Conservation (phyloP, 2,113 vertebrate species). For the Nerophis lumbriciformis region DNA sequence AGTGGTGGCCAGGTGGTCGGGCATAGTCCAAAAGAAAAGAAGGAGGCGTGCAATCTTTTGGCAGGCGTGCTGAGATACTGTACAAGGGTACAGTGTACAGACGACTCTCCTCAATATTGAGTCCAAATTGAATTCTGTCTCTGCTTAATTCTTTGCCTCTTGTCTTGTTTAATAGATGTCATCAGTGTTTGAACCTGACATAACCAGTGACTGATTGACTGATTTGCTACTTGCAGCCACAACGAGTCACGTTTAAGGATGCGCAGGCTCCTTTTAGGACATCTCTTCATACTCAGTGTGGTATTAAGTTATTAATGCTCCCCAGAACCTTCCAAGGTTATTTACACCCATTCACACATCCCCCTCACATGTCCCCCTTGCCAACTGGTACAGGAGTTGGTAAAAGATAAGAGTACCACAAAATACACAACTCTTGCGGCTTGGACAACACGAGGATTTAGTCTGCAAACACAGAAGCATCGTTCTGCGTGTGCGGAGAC, state of each 20-base stretch:
- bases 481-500: constrained; percentile 45
- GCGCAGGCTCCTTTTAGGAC: constrained; percentile 29
- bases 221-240: neutral
- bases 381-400: constrained; percentile 32
- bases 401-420: constrained; percentile 59
- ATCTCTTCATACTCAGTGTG: constrained; percentile 45
- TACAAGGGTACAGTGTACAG: no score
- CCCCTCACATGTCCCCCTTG: constrained; percentile 30
- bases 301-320: constrained; percentile 45
- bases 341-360: constrained; percentile 52
- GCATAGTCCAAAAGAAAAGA: no score
- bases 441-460: constrained; percentile 62
- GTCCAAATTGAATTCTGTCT: no score
- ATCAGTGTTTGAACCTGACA: no score
- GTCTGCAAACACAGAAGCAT: constrained; percentile 50
- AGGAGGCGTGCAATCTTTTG: no score
- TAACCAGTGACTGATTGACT: neutral
- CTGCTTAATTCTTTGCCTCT: no score
- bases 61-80: no score
- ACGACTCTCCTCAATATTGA: no score
- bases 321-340: constrained; percentile 42
- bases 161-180: no score
- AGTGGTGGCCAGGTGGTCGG: no score
- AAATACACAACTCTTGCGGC: constrained; percentile 53
- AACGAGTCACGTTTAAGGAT: neutral